phyloP scores from a whole-genome alignment of 2,888 invertebrate genomes.

The Pegoplata infirma region DNA sequence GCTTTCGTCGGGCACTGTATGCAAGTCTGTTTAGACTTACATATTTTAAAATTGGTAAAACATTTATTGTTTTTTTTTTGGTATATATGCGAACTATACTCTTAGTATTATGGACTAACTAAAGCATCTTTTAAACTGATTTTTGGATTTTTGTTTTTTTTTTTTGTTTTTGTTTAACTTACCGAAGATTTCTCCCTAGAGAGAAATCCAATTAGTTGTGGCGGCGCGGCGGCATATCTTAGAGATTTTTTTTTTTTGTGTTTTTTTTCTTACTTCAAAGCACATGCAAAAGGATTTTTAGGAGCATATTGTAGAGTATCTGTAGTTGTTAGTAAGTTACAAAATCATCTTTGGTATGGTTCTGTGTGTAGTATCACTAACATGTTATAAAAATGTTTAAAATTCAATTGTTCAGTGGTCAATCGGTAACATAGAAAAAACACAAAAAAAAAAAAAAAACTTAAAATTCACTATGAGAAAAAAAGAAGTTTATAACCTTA shows the following conservation, averaged over 20 bases:
- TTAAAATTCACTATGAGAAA: slow-evolving; percentile 32
- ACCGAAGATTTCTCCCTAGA: slow-evolving; percentile 67
- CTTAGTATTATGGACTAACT: not conserved
- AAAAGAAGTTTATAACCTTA: slow-evolving; percentile 55
- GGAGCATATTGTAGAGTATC: not conserved
- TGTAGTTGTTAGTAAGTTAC: not conserved
- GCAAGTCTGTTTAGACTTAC: slow-evolving; percentile 46
- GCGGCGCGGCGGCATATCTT: slow-evolving; percentile 70
- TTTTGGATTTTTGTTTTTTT: slow-evolving; percentile 8
- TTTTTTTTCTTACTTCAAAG: slow-evolving; percentile 16
- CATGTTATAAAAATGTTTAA: slow-evolving; percentile 62
- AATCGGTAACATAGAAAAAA: slow-evolving; percentile 53
- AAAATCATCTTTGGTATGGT: not conserved
- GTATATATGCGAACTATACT: no score
- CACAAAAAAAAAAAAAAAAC: slow-evolving; percentile 2
- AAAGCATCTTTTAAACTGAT: slow-evolving; percentile 55
- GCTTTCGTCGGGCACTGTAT: slow-evolving; percentile 10
- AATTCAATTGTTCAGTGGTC: slow-evolving; percentile 62
- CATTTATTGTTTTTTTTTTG: slow-evolving; percentile 54
- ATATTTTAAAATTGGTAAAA: slow-evolving; percentile 58
- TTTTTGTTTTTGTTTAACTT: slow-evolving; percentile 29
- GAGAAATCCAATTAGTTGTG: slow-evolving; percentile 76
- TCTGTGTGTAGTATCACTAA: slow-evolving; percentile 12
- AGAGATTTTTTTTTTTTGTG: slow-evolving; percentile 60
- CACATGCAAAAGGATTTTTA: slow-evolving; percentile 71